Evolutionary conservation across 1,140 invertebrate species (phyloP), one percentile per base, ranked within the genome.

Genomic region (Armadillidium nasatum): DNA sequence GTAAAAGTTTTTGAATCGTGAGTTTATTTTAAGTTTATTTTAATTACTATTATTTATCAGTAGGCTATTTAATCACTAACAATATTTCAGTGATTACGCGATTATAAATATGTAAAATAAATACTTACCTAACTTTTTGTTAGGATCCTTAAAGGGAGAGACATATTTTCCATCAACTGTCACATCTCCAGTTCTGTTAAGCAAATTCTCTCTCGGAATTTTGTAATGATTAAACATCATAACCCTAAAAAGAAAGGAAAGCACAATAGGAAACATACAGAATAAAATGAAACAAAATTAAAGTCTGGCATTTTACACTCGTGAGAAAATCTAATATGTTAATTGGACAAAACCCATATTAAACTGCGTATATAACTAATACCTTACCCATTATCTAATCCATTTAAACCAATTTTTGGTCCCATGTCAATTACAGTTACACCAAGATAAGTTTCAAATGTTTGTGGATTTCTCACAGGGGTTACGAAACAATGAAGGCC

Each of bases 131-230:
- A 93, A 88, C 83, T 91, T 88, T 83, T 92, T 92, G 66, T 88
- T 90, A 7, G 91, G 89, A 81, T 94, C 91, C 76, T 91, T 91
- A 77, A 91, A 89, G 0, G 89, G 81, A 44, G 75, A 80, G 11
- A 93, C 87, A 84, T 97, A 98, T 82, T 89, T 86, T 9, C 95
- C 96, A 60, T 93, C 90, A 22, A 89, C 86, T 0, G 91, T 92
- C 7, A 98, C 93, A 86, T 97, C 93, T 10, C 93, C 93, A 11
- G 90, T 93, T 83, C 90, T 90, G 85, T 97, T 96, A 13, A 98
- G 86, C 10, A 98, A 86, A 85, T 90, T 90, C 83, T 90, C 89
- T 46, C 91, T 88, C 15, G 94, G 92, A 82, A 97, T 91, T 78
- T 88, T 85, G 84, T 94, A 95, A 80, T 96, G 89, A 76, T 94